phyloP scores from a whole-genome alignment of 1,140 invertebrate genomes.

The Pectinophora gossypiella region DNA sequence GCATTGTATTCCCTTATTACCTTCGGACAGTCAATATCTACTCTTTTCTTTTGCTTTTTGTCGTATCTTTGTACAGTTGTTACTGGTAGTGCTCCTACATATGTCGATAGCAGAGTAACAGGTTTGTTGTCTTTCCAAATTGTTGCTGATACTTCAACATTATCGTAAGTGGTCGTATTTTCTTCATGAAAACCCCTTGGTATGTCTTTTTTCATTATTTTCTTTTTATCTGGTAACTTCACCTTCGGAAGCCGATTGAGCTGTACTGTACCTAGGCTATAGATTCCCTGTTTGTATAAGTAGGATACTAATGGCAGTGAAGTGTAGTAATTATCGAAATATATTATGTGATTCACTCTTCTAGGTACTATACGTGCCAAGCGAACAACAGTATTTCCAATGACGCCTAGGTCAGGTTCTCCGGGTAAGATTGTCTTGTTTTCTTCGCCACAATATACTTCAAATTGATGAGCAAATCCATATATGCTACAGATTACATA shows the following conservation, averaged over 20 bases:
- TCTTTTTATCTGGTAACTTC: neutral
- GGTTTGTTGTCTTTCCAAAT: conserved; percentile 27
- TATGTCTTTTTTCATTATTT: conserved; percentile 18
- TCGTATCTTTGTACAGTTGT: conserved; percentile 8
- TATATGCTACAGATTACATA: neutral
- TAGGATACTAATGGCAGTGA: conserved; percentile 16
- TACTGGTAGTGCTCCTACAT: conserved; percentile 19
- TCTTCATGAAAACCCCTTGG: conserved; percentile 20
- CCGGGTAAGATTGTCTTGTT: neutral
- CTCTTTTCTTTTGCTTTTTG: conserved; percentile 19
- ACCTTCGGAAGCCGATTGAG: conserved; percentile 18
- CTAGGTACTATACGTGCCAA: conserved; percentile 16
- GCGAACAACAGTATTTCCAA: conserved; percentile 26
- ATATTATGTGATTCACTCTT: conserved; percentile 7
- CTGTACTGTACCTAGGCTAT: conserved; percentile 21
- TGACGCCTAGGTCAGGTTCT: conserved; percentile 26
- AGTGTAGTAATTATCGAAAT: conserved; percentile 21
- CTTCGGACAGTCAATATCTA: conserved; percentile 24
- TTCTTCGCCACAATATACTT: neutral
- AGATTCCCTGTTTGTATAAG: conserved; percentile 20
- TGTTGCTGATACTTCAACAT: conserved; percentile 15
- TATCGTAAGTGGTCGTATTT: conserved; percentile 19
- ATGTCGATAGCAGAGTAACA: conserved; percentile 21
- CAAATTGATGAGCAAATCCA: conserved; percentile 1
- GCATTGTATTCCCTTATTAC: conserved; percentile 24